Base-by-base conservation (phyloP, 2,888 invertebrate species). In the Allophyes oxyacanthae region DNA sequence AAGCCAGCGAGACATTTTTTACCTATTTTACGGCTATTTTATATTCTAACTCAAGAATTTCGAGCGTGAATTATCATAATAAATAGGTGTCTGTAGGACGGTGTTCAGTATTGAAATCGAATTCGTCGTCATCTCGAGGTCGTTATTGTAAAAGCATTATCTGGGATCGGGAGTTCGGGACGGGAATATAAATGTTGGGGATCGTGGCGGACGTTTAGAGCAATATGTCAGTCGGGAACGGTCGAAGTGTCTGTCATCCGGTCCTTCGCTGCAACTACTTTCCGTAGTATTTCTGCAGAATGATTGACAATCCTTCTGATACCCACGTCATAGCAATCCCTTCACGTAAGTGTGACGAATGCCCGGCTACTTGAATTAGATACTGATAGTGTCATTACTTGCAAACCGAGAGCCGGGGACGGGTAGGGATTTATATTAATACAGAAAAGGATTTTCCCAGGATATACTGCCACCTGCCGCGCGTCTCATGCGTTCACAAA, bases 101-200 rank as follows among this genome's bases (percentile, higher is more conserved):
- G 50, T 75, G 72, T 78, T 74, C 73, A 76, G 78, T 84, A 87
- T 89, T 86, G 86, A 84, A 86, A 89, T 85, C 81, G 85, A 89
- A 89, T 91, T 85, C 84, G 81, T 84, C 81, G 85, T 86, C 86
- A 86, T 87, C 81, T 84, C 80, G 75, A 81, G 86, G 83, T 87
- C 88, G 88, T 89, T 91, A 90, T 90, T 91, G 91, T 90, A 90
- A 90, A 91, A 84, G 89, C 90, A 88, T 92, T 90, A 92, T 90
- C 90, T 87, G 75, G 82, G 87, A 89, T 89, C 89, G 83, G 71
- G 75, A 79, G 82, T 81, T 82, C 85, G 84, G 73, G 82, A 51
- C 62, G 75, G 77, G 91, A 91, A 91, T 92, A 91, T 88, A 90
- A 92, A 92, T 90, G 89, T 81, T 59, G 76, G 82, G 85, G 83